A percentile compares a stretch with the other conserved stretches of the same genome.
Conservation (phyloP, 2,797 vertebrate genomes). For the Amazona ochrocephala region DNA sequence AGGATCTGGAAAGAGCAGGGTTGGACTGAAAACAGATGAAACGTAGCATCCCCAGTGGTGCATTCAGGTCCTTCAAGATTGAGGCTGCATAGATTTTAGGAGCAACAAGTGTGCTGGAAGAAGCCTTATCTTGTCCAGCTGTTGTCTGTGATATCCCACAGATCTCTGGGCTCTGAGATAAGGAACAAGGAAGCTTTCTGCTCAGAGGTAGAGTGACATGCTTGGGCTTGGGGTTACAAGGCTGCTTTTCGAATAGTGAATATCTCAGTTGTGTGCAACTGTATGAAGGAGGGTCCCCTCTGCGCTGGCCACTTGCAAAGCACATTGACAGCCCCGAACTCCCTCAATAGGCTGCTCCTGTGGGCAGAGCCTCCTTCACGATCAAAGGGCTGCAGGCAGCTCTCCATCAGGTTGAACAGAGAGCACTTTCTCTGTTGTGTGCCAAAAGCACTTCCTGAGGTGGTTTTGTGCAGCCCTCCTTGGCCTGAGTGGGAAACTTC, state of each 20-base stretch:
- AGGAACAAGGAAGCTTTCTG: neutral
- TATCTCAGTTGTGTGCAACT: fast-evolving
- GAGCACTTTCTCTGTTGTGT: fast-evolving
- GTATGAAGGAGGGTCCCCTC: neutral
- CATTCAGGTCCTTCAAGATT: fast-evolving
- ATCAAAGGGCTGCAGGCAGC: neutral
- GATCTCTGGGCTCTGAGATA: constrained; percentile 9
- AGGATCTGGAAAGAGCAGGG: neutral
- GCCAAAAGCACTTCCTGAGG: neutral
- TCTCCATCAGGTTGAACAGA: fast-evolving
- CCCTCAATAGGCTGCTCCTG: neutral
- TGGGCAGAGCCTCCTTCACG: neutral
- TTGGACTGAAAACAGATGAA: neutral
- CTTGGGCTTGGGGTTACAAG: neutral
- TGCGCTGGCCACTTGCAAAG: neutral
- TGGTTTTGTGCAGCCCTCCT: neutral
- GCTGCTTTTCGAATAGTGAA: neutral
- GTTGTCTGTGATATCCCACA: neutral
- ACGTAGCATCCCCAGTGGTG: neutral
- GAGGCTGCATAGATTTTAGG: neutral
- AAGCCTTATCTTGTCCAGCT: neutral
- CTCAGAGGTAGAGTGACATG: neutral
- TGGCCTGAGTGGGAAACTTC: neutral
- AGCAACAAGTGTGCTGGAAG: neutral
- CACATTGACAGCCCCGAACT: neutral